Evolutionary conservation across 2,797 vertebrate genomes (phyloP).

Genomic region (Potorous gilbertii): DNA sequence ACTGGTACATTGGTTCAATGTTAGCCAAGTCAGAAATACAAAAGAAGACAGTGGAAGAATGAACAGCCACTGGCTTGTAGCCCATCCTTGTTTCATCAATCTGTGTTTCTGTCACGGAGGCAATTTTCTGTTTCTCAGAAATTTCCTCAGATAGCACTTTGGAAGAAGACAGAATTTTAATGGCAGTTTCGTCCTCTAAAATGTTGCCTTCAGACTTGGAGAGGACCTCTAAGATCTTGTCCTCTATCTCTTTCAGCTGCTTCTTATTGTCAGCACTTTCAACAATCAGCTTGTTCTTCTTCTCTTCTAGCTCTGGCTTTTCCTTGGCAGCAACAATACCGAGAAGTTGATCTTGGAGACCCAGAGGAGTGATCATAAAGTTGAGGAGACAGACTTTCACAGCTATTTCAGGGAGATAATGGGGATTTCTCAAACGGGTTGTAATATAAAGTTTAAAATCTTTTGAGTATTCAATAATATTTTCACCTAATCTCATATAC

Average conservation of each 20-base stretch:
- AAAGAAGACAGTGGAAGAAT: slow-evolving; percentile 94
- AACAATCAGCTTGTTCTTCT: slow-evolving; percentile 94
- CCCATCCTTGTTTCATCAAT: slow-evolving; percentile 94
- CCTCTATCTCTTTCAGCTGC: slow-evolving; percentile 95
- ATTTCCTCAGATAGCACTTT: slow-evolving; percentile 94
- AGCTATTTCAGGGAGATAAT: slow-evolving; percentile 95
- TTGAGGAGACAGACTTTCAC: slow-evolving; percentile 97
- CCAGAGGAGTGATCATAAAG: slow-evolving; percentile 97
- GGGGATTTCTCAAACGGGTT: slow-evolving; percentile 94
- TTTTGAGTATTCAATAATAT: slow-evolving; percentile 92
- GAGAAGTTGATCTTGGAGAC: slow-evolving; percentile 95
- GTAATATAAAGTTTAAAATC: slow-evolving; percentile 96
- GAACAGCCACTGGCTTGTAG: slow-evolving; percentile 93
- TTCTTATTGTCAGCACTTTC: slow-evolving; percentile 94
- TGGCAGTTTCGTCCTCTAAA: slow-evolving; percentile 94
- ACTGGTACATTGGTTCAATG: slow-evolving; percentile 98
- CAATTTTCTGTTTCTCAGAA: slow-evolving; percentile 92
- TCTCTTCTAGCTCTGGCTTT: slow-evolving; percentile 95
- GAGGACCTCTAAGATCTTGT: slow-evolving; percentile 93
- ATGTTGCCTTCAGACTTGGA: slow-evolving; percentile 94
- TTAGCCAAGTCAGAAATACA: slow-evolving; percentile 95
- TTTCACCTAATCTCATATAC: slow-evolving; percentile 95
- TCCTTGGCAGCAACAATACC: slow-evolving; percentile 95
- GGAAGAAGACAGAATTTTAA: slow-evolving; percentile 93
- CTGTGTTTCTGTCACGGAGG: slow-evolving; percentile 90